A percentile compares a stretch with the other conserved stretches of the same genome.
phyloP scores from a whole-genome alignment of 2,888 invertebrate genomes.

The Apamea crenata region DNA sequence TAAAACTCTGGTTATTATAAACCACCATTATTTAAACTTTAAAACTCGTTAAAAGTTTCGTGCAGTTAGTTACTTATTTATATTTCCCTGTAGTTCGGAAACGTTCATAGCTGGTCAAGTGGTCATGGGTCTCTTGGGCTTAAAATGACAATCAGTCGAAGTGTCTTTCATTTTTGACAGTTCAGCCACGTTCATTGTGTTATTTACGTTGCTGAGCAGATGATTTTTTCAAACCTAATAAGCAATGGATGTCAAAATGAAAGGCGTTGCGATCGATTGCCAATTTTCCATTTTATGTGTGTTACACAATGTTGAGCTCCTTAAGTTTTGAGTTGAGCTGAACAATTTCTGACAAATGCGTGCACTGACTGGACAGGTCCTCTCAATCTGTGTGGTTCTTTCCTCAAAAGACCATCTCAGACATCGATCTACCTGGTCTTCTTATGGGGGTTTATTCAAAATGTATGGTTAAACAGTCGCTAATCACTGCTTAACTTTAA shows the following conservation, averaged over 20 bases:
- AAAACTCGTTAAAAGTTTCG: conserved; percentile 42
- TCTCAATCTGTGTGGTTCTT: no score
- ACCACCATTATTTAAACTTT: conserved; percentile 48
- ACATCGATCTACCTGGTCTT: no score
- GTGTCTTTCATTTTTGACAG: not conserved
- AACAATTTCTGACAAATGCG: no score
- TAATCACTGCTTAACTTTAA: no score
- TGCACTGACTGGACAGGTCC: no score
- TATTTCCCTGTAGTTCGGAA: not conserved
- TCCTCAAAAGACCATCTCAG: no score
- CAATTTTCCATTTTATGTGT: not conserved
- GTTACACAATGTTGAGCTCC: not conserved
- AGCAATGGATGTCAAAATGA: not conserved
- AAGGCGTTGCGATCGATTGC: not conserved
- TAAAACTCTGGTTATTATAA: conserved; percentile 39
- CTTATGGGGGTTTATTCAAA: no score
- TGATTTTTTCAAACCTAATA: not conserved
- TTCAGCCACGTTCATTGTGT: not conserved
- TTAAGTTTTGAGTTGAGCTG: no score
- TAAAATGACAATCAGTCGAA: not conserved
- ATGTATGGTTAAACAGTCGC: no score
- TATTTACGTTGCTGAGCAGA: not conserved
- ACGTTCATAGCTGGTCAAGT: not conserved
- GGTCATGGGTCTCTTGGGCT: not conserved
- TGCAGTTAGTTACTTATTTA: conserved; percentile 3